Evolutionary conservation across 2,113 vertebrate species (phyloP).

Genomic region (Paedocypris sp.): DNA sequence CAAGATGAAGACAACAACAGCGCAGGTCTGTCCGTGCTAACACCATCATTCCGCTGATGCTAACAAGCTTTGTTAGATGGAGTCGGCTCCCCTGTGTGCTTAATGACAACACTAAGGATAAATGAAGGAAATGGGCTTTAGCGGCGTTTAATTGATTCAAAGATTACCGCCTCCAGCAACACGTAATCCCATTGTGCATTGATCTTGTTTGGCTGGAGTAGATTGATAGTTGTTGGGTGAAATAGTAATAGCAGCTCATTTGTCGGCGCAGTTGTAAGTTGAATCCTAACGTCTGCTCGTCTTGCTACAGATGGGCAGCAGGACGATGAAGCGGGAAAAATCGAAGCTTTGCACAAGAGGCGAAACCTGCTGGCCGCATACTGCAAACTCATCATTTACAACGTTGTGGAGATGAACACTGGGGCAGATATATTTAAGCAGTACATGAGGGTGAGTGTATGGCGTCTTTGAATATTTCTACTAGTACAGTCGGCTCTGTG

Average conservation of each 20-base stretch:
- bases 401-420: slow-evolving; percentile 97
- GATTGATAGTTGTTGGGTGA: neutral
- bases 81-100: neutral
- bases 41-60: neutral
- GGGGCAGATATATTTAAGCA: slow-evolving; percentile 98
- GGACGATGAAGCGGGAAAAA: slow-evolving; percentile 96
- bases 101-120: neutral
- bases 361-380: slow-evolving; percentile 95
- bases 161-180: neutral
- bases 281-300: neutral
- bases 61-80: neutral
- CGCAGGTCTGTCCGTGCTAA: slow-evolving; percentile 52
- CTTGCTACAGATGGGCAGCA: slow-evolving; percentile 81
- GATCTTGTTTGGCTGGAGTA: neutral
- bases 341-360: slow-evolving; percentile 97
- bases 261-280: no score
- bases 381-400: slow-evolving; percentile 98
- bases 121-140: neutral
- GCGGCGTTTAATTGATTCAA: neutral
- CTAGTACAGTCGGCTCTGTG: no score
- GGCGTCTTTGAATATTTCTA: neutral
- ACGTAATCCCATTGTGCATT: neutral
- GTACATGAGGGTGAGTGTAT: slow-evolving; percentile 85
- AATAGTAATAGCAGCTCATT: neutral
- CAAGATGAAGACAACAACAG: slow-evolving; percentile 92